These are phyloP conservation scores for Mandrillus leucophaeus DNA, from an alignment of 2,113 vertebrate genomes.

Conservation along the genomic window DNA sequence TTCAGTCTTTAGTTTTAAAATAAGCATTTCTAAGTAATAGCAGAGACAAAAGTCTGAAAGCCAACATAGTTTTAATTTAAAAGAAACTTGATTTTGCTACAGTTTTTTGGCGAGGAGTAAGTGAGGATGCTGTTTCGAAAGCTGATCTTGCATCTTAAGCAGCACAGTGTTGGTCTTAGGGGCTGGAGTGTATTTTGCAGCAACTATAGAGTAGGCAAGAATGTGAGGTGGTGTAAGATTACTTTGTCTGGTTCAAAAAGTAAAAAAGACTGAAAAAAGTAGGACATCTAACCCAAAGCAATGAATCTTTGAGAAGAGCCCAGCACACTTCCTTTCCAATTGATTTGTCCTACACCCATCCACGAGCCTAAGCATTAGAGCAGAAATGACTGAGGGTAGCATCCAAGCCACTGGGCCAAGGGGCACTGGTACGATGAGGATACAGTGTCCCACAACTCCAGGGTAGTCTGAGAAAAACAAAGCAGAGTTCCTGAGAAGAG, in stretches of 20 bases:
- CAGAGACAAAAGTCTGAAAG: neutral
- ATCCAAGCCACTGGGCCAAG: neutral
- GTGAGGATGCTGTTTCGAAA: neutral
- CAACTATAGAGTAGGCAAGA: neutral
- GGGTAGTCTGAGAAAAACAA: neutral
- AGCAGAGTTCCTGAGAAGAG: neutral
- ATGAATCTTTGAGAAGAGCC: neutral
- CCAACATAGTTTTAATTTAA: neutral
- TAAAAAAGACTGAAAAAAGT: neutral
- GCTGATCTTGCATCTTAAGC: neutral
- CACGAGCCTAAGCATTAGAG: neutral
- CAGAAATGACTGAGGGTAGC: neutral
- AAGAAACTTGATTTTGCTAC: neutral
- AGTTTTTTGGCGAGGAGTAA: neutral
- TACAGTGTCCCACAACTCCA: neutral
- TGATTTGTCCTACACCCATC: neutral
- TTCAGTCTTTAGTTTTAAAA: conserved; percentile 17
- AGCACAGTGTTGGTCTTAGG: neutral
- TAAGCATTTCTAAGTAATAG: neutral
- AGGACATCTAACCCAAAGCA: neutral
- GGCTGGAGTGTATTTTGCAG: neutral
- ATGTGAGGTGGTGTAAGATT: neutral
- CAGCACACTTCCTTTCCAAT: neutral
- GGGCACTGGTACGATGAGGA: too few species aligned
- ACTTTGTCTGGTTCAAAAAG: neutral